These are phyloP conservation scores for Charaxes varanes DNA, from an alignment of 1,140 invertebrate species.

Conservation along the genomic window DNA sequence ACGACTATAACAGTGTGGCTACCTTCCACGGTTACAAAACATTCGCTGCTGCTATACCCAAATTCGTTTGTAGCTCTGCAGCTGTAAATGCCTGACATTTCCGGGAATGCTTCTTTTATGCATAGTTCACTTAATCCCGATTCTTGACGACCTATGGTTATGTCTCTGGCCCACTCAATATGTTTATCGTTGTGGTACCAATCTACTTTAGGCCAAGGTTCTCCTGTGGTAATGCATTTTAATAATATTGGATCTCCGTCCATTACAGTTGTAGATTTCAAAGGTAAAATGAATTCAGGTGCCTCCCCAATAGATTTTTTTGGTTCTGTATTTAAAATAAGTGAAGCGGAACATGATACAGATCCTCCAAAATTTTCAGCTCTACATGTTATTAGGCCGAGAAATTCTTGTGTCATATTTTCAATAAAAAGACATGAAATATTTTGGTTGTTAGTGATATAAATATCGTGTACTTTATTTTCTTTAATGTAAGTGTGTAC, in stretches of 20 bases:
- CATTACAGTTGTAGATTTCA: conserved; percentile 88
- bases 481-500: conserved; percentile 60
- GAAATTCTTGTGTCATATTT: conserved; percentile 81
- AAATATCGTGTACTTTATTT: conserved; percentile 77
- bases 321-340: conserved; percentile 78
- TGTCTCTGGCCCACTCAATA: conserved; percentile 86
- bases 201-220: conserved; percentile 86
- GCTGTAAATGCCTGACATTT: conserved; percentile 92
- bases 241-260: conserved; percentile 92
- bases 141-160: conserved; percentile 82
- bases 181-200: conserved; percentile 87
- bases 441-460: conserved; percentile 85
- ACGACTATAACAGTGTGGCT: conserved; percentile 40
- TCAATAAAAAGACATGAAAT: conserved; percentile 87
- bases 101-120: conserved; percentile 94
- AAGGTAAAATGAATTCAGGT: conserved; percentile 83
- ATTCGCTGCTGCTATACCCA: conserved; percentile 88
- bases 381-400: conserved; percentile 89
- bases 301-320: conserved; percentile 76
- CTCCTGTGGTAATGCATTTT: conserved; percentile 83
- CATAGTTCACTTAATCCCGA: conserved; percentile 88
- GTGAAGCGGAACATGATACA: conserved; percentile 85
- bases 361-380: conserved; percentile 92
- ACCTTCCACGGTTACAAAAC: conserved; percentile 90
- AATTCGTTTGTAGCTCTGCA: conserved; percentile 89